Evolutionary conservation across 2,797 vertebrate species (phyloP).

Genomic region (Podarcis siculus): DNA sequence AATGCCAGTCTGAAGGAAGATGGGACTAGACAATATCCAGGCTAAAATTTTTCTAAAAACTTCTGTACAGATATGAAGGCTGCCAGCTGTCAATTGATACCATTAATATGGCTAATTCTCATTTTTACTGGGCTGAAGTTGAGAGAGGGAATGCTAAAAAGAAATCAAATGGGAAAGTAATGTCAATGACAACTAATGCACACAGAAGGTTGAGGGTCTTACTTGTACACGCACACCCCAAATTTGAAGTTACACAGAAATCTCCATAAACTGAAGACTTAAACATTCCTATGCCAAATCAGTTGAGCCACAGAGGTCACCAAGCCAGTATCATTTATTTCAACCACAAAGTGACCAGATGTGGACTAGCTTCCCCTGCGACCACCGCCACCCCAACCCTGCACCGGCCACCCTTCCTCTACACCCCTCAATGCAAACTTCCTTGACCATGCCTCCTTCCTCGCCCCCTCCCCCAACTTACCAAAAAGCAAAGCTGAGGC

Average conservation of each 20-base stretch:
- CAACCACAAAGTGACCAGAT: background rate
- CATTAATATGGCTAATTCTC: background rate
- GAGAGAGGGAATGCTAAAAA: background rate
- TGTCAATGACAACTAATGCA: background rate
- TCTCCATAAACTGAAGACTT: background rate
- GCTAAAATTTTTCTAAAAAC: background rate
- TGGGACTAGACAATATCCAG: background rate
- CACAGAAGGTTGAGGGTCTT: background rate
- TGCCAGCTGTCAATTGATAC: background rate
- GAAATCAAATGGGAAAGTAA: background rate
- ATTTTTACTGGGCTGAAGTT: background rate
- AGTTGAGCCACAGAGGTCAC: background rate
- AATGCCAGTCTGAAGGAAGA: background rate
- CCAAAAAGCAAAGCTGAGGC: conserved; percentile 99
- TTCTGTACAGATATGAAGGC: background rate
- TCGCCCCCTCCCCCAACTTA: conserved; percentile 80
- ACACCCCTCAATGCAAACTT: background rate
- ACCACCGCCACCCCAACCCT: background rate
- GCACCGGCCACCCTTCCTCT: background rate
- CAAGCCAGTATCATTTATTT: background rate
- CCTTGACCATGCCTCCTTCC: background rate
- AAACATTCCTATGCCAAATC: background rate
- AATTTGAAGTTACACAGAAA: background rate
- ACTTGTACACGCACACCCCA: background rate
- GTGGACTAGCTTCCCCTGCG: background rate